Conservation (phyloP, 2,888 invertebrate genomes). For the Phyllotreta striolata region DNA sequence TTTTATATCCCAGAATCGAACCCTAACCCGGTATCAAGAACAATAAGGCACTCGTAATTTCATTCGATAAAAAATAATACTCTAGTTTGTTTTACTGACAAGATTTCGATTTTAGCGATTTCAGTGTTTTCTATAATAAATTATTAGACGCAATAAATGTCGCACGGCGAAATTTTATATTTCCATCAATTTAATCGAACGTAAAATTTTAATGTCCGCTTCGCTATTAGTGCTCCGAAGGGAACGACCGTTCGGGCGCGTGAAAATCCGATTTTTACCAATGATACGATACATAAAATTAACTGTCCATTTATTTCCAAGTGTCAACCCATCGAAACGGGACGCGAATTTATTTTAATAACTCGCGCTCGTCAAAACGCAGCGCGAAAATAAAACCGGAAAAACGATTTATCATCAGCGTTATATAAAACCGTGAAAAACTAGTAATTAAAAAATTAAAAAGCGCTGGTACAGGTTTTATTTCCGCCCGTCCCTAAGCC, state of each 20-base stretch:
- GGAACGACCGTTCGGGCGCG: neutral
- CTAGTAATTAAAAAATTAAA: slow-evolving; percentile 20
- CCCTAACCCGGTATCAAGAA: slow-evolving; percentile 1
- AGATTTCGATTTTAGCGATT: no score
- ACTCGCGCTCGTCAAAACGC: slow-evolving; percentile 14
- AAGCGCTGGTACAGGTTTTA: slow-evolving; percentile 5
- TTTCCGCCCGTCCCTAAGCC: slow-evolving; percentile 1
- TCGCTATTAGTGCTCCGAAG: neutral
- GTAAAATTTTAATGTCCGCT: neutral
- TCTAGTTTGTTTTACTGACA: no score
- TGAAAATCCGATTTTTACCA: slow-evolving; percentile 6
- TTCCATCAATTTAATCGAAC: no score
- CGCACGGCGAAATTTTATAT: no score
- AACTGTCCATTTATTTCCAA: slow-evolving; percentile 11
- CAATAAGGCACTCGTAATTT: slow-evolving; percentile 1
- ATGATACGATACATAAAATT: slow-evolving; percentile 8
- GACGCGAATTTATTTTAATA: slow-evolving; percentile 15
- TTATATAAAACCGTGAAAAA: slow-evolving; percentile 15
- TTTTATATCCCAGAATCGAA: slow-evolving; percentile 19
- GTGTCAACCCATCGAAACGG: slow-evolving; percentile 12
- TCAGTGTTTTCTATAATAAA: no score
- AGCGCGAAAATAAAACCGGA: slow-evolving; percentile 19
- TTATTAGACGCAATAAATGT: no score
- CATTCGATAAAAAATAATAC: no score
- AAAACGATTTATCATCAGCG: slow-evolving; percentile 21